Evolutionary conservation across 2,888 invertebrate species (phyloP), one percentile per base, ranked within the genome.

Genomic region (Phrixothrix hirtus): DNA sequence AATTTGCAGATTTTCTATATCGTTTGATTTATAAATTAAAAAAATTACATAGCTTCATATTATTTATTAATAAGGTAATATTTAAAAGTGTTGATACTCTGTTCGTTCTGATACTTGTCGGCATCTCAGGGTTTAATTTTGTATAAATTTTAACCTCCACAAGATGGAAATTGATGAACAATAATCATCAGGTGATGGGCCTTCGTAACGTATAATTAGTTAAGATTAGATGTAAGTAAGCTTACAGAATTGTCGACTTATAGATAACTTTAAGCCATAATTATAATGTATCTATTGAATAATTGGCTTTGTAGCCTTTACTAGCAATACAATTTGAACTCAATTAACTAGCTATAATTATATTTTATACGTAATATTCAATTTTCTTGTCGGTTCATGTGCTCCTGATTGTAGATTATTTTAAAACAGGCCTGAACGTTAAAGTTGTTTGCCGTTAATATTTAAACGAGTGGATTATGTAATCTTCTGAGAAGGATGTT

Each of bases 301-400:
- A 52, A 46, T 52, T 52, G 52, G 35, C 35, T 32, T 15, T 39
- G 14, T 25, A 36, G 26, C 35, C 26, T 42, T 42, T 30, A 31
- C 31, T 42, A 27, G 36, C 41, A 27, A 36, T 31, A 39, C 48
- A 50, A 57, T 57, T 59, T 45, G 29, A 47, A 54, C 48, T 59
- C 53, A 56, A 56, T 59, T 59, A 58, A 51, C 50, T 56, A 27
- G 42, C 13, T 47, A 58, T 7, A 49, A 58, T 58, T 58, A 58
- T 25, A 42, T 38, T 49, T 49, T 25, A 25, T 32, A 49, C 37
- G 35, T 41, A 48, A 48, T 48, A 48, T 41, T 41, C 48, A 41
- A 41, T 48, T 48, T 48, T 48, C 48, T 39, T 48, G 48, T 21
- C 12, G 12, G 39, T 11, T 34, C 29, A 48, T 29, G 12, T 48